phyloP scores from a whole-genome alignment of 2,797 vertebrate species.

The Tolypeutes matacus region DNA sequence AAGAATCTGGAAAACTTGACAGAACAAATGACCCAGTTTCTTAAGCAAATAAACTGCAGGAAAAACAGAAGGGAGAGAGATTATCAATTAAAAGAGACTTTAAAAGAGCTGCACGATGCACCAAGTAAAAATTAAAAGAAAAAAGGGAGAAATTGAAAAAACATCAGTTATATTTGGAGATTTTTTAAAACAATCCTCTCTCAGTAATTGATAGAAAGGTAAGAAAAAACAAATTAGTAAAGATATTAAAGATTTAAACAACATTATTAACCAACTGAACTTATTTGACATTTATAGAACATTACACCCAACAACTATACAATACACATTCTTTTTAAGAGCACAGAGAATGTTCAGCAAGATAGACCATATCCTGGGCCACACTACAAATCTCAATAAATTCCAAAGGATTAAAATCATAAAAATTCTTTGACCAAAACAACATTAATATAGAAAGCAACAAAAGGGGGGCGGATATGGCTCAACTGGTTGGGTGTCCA shows the following conservation, averaged over 20 bases:
- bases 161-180: neutral
- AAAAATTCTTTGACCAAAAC: neutral
- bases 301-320: too few species aligned
- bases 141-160: neutral
- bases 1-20: neutral
- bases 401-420: conserved; percentile 17
- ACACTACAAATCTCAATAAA: neutral
- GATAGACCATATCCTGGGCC: too few species aligned
- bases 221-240: too few species aligned
- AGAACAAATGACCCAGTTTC: neutral
- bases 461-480: too few species aligned
- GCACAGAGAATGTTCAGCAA: too few species aligned
- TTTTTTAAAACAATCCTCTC: neutral
- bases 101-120: neutral
- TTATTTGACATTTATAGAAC: too few species aligned
- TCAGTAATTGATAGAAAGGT: too few species aligned
- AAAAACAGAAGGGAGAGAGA: neutral
- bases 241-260: too few species aligned
- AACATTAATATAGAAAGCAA: neutral
- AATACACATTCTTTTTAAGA: too few species aligned
- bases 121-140: too few species aligned
- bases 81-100: neutral
- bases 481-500: too few species aligned
- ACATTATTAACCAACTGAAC: too few species aligned
- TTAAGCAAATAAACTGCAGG: neutral